These are phyloP conservation scores for Drosophila subobscura DNA, from an alignment of 1,140 invertebrate genomes.

Conservation along the genomic window DNA sequence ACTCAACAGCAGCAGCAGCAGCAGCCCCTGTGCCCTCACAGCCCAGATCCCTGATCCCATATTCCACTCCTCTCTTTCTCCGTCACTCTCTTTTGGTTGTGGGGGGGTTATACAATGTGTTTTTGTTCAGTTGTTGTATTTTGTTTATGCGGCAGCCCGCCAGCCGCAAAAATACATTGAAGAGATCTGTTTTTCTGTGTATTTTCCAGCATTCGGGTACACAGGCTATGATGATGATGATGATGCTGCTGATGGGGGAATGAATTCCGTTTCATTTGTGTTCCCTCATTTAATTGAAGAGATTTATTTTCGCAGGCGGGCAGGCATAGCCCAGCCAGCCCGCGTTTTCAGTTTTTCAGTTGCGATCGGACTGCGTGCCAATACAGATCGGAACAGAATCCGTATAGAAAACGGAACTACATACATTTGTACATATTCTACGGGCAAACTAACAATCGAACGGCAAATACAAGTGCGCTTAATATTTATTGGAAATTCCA, in stretches of 20 bases:
- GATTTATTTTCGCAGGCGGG: constrained; percentile 56
- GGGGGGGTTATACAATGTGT: constrained; percentile 64
- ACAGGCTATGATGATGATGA: neutral
- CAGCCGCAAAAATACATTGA: constrained; percentile 54
- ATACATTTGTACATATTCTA: too few species aligned
- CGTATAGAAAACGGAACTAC: constrained; percentile 5
- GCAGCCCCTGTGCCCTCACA: constrained; percentile 1
- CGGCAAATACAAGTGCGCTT: constrained; percentile 8
- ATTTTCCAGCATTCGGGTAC: constrained; percentile 33
- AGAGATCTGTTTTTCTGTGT: constrained; percentile 23
- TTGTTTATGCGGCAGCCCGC: constrained; percentile 53
- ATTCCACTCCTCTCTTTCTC: constrained; percentile 17
- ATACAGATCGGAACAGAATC: constrained; percentile 45
- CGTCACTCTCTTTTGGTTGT: constrained; percentile 14
- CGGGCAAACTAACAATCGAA: constrained; percentile 1
- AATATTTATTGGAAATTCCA: constrained; percentile 26
- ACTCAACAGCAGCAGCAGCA: constrained; percentile 32
- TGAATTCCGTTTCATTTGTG: constrained; percentile 61
- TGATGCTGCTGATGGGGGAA: constrained; percentile 34
- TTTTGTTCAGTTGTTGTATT: constrained; percentile 32
- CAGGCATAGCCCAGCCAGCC: constrained; percentile 16
- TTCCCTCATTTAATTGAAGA: constrained; percentile 75
- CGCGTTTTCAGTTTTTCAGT: constrained; percentile 40
- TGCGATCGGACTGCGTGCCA: constrained; percentile 58
- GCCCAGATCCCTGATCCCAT: neutral